Evolutionary conservation across 1,140 invertebrate species (phyloP).

Genomic region (Anoplolepis gracilipes): DNA sequence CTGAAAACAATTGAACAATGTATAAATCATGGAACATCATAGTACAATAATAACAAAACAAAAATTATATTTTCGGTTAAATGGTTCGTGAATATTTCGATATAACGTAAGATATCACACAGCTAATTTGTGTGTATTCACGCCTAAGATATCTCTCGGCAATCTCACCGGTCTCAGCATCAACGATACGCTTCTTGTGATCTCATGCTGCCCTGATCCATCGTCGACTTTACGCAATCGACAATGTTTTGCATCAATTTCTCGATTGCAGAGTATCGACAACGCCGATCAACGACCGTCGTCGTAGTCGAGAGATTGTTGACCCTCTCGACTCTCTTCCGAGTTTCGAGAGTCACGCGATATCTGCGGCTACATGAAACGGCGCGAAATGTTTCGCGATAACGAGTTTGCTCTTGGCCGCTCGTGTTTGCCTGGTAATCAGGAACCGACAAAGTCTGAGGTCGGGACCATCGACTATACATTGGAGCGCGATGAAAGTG

Average conservation of each 20-base stretch:
- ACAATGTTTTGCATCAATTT: constrained; percentile 80
- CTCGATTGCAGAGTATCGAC: constrained; percentile 72
- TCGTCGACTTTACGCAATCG: constrained; percentile 84
- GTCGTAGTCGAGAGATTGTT: constrained; percentile 70
- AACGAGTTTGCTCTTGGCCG: neutral
- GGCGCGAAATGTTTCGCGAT: constrained; percentile 31
- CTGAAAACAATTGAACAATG: neutral
- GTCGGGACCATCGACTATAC: constrained; percentile 75
- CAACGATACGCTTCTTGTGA: constrained; percentile 31
- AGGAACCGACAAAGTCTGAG: constrained; percentile 80
- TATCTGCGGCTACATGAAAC: constrained; percentile 7
- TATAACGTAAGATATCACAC: neutral
- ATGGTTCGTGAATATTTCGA: neutral
- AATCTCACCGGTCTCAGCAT: neutral
- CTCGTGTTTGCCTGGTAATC: constrained; percentile 75
- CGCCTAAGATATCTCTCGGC: neutral
- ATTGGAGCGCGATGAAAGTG: constrained; percentile 43
- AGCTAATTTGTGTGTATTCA: neutral
- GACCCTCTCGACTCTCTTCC: constrained; percentile 47
- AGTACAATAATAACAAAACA: neutral
- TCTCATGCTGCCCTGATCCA: constrained; percentile 75
- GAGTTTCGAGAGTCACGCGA: constrained; percentile 43
- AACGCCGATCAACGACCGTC: constrained; percentile 59
- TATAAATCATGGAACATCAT: neutral
- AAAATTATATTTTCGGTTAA: neutral